Percentiles rank a stretch among this genome's conserved stretches.
These are phyloP conservation scores for Eucriotettix oculatus DNA, from an alignment of 2,888 invertebrate genomes.

Conservation along the genomic window DNA sequence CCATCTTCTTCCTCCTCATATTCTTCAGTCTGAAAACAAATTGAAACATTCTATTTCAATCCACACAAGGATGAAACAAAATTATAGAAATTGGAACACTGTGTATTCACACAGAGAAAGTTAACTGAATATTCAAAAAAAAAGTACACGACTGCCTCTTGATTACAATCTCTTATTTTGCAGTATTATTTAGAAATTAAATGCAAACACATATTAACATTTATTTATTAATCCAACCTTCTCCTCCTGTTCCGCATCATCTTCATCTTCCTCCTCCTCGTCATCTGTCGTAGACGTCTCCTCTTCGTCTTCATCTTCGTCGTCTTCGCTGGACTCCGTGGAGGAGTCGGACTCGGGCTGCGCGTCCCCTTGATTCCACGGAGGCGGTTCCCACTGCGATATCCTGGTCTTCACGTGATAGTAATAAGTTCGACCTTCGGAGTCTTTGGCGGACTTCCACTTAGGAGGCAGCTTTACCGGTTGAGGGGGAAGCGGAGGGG, in stretches of 20 bases:
- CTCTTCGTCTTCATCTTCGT: slow-evolving; percentile 17
- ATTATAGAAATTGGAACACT: too few species aligned
- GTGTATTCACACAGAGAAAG: too few species aligned
- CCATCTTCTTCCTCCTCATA: slow-evolving; percentile 15
- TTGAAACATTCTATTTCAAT: too few species aligned
- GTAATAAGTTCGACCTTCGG: slow-evolving; percentile 74
- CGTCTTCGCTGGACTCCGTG: slow-evolving; percentile 8
- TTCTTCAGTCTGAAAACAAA: slow-evolving; percentile 7
- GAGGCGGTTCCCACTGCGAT: slow-evolving; percentile 64
- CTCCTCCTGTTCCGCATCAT: slow-evolving; percentile 15
- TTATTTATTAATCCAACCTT: slow-evolving; percentile 16
- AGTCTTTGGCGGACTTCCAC: slow-evolving; percentile 76
- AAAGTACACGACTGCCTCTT: too few species aligned
- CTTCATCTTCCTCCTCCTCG: slow-evolving; percentile 18
- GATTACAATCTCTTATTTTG: too few species aligned
- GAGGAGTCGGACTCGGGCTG: slow-evolving; percentile 9
- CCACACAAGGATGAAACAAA: too few species aligned
- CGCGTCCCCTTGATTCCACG: slow-evolving; percentile 18
- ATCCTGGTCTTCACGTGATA: slow-evolving; percentile 67
- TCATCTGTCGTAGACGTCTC: slow-evolving; percentile 17
- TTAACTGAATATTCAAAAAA: too few species aligned
- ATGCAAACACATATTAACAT: slow-evolving; percentile 14
- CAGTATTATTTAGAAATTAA: too few species aligned
- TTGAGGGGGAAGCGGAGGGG: slow-evolving; percentile 10
- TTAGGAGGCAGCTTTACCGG: slow-evolving; percentile 55